These are phyloP conservation scores for Panurus biarmicus DNA, from an alignment of 2,113 vertebrate genomes.

Conservation along the genomic window DNA sequence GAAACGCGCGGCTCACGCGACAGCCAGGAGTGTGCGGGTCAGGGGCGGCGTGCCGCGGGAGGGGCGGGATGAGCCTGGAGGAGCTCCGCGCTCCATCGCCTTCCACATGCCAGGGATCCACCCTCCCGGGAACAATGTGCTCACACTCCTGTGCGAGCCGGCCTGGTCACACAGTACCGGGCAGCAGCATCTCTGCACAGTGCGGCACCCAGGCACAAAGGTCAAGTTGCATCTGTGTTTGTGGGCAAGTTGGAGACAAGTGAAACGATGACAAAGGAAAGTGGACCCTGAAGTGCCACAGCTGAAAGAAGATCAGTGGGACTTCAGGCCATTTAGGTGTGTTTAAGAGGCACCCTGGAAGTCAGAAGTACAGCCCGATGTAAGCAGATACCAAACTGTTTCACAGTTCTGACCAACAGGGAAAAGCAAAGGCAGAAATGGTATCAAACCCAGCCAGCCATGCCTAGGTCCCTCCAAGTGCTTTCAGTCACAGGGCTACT, in stretches of 20 bases:
- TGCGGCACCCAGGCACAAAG: background rate
- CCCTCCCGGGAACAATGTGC: accelerated
- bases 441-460: background rate
- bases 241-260: accelerated
- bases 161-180: accelerated
- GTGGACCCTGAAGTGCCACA: background rate
- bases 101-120: accelerated
- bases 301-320: background rate
- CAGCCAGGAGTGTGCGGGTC: accelerated
- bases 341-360: accelerated
- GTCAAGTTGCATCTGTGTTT: accelerated
- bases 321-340: accelerated
- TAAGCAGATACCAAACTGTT: accelerated
- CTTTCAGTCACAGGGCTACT: background rate
- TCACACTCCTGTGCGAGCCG: accelerated
- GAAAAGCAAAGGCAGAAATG: background rate
- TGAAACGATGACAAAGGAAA: too few species aligned
- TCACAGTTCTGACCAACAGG: background rate
- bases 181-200: accelerated
- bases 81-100: accelerated
- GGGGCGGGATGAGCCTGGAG: background rate
- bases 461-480: background rate
- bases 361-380: background rate
- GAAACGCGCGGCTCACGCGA: accelerated
- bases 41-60: background rate